Percentiles rank a stretch among this genome's conserved stretches.
These are phyloP conservation scores for Drosophila funebris DNA, from an alignment of 1,140 invertebrate species.

Conservation along the genomic window DNA sequence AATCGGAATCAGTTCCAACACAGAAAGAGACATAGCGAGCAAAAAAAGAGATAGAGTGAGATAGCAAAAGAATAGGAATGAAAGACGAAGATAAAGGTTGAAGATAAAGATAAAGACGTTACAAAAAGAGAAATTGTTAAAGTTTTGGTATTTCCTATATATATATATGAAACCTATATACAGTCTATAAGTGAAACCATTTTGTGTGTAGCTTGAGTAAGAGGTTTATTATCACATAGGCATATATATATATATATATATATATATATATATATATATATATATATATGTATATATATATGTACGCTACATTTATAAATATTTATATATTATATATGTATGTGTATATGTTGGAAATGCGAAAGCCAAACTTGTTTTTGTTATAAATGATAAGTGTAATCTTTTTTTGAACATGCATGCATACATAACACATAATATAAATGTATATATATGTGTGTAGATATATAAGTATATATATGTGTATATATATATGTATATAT, in stretches of 20 bases:
- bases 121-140: constrained; percentile 35
- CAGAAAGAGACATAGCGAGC: too few relatives aligned
- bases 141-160: constrained; percentile 28
- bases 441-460: constrained; percentile 23
- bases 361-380: constrained; percentile 23
- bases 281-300: constrained; percentile 17
- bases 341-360: constrained; percentile 26
- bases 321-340: constrained; percentile 18
- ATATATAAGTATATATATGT: constrained; percentile 24
- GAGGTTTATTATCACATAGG: constrained; percentile 42
- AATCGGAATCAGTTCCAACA: constrained; percentile 13
- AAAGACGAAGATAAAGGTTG: neutral
- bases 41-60: too few relatives aligned
- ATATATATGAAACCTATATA: neutral
- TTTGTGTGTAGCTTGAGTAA: constrained; percentile 21
- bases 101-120: neutral
- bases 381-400: constrained; percentile 16
- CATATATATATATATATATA: constrained; percentile 15
- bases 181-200: neutral
- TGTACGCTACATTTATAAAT: constrained; percentile 12
- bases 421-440: constrained; percentile 37
- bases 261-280: constrained; percentile 19
- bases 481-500: constrained; percentile 23
- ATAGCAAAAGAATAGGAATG: neutral
- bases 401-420: constrained; percentile 17